Evolutionary conservation across 1,140 invertebrate species (phyloP).

Genomic region (Micrasema longulum): DNA sequence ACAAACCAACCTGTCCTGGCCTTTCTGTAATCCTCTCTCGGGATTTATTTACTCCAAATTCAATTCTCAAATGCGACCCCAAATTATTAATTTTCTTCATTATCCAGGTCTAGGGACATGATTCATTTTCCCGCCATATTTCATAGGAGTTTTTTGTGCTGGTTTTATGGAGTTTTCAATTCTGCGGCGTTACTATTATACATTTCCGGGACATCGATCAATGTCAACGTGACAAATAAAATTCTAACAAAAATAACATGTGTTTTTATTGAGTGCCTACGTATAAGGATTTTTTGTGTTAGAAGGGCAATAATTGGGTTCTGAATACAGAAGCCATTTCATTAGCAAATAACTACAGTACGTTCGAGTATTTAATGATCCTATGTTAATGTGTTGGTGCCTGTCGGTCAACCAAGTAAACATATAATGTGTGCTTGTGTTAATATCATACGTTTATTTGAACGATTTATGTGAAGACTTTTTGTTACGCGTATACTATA

Average conservation of each 20-base stretch:
- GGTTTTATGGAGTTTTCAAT: constrained; percentile 20
- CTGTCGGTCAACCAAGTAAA: too few relatives aligned
- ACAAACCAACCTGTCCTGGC: not conserved
- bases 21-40: not conserved
- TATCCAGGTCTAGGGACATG: constrained; percentile 10
- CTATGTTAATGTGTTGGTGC: too few relatives aligned
- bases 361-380: too few relatives aligned
- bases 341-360: too few relatives aligned
- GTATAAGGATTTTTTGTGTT: constrained; percentile 5
- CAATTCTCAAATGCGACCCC: constrained; percentile 8
- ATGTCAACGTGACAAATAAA: constrained; percentile 26
- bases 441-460: too few relatives aligned
- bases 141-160: constrained; percentile 20
- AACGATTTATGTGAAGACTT: too few relatives aligned
- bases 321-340: not conserved
- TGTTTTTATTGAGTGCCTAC: constrained; percentile 18
- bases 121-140: constrained; percentile 8
- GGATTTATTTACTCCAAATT: constrained; percentile 13
- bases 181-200: constrained; percentile 22
- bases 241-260: not conserved
- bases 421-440: too few relatives aligned
- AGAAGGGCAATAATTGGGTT: not conserved
- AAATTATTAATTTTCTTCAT: constrained; percentile 19
- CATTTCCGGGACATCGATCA: constrained; percentile 30
- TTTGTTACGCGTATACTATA: too few relatives aligned